These are phyloP conservation scores for Nesospiza acunhae DNA, from an alignment of 2,113 vertebrate species.

Conservation along the genomic window DNA sequence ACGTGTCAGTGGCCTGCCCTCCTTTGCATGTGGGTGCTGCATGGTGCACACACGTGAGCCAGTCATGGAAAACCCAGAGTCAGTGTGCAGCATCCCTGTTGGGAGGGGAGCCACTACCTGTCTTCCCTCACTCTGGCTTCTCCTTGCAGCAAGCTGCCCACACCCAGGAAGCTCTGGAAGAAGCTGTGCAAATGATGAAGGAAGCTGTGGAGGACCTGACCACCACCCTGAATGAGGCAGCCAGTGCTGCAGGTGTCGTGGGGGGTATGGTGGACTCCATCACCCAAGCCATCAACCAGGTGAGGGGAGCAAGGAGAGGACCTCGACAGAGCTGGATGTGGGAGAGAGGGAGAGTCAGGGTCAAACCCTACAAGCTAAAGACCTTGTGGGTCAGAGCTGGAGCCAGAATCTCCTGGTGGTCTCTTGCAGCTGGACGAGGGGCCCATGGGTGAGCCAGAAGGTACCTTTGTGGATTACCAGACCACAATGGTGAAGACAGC, in stretches of 20 bases:
- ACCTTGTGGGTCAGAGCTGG: neutral
- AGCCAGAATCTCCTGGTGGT: neutral
- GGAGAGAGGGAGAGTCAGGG: neutral
- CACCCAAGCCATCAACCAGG: conserved; percentile 92
- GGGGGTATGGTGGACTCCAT: conserved; percentile 97
- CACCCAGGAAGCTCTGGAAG: conserved; percentile 94
- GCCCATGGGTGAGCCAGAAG: conserved; percentile 85
- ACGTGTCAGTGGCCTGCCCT: fast-evolving
- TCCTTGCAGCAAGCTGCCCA: conserved; percentile 84
- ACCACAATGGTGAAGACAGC: conserved; percentile 98
- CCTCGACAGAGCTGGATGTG: neutral
- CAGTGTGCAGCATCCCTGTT: neutral
- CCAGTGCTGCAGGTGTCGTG: conserved; percentile 91
- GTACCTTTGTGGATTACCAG: conserved; percentile 98
- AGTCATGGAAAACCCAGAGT: neutral
- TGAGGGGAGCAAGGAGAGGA: neutral
- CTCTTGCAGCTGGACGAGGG: conserved; percentile 84
- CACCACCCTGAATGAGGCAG: conserved; percentile 88
- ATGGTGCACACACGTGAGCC: fast-evolving
- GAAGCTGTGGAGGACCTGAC: conserved; percentile 95
- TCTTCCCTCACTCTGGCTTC: neutral
- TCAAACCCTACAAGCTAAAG: neutral
- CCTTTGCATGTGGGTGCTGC: neutral
- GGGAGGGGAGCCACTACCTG: fast-evolving
- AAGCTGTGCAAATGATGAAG: conserved; percentile 97